These are phyloP conservation scores for Mastomys natalensis DNA, from an alignment of 2,113 vertebrate species.

Conservation along the genomic window DNA sequence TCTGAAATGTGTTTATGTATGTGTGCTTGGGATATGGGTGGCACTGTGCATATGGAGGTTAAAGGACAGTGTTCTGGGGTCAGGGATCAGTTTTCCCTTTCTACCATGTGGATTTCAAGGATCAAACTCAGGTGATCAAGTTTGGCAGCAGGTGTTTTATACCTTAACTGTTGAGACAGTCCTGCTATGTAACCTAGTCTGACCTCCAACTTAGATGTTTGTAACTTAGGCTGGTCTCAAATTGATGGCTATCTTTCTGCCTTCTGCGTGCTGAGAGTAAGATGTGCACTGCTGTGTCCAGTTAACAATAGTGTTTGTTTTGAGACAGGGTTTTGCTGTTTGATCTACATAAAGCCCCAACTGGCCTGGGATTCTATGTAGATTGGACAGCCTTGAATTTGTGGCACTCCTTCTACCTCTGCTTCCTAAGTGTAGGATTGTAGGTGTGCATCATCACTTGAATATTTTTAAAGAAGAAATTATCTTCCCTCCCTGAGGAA, in stretches of 20 bases:
- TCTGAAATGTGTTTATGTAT: not conserved
- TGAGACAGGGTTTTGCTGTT: not conserved
- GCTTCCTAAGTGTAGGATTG: too few species aligned
- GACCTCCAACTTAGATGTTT: not conserved
- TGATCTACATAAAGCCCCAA: too few species aligned
- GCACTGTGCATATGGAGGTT: not conserved
- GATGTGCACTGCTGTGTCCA: not conserved
- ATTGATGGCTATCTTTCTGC: not conserved
- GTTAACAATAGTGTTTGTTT: not conserved
- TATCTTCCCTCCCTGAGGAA: constrained; percentile 31
- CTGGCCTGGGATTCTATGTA: not conserved
- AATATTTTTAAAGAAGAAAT: constrained; percentile 54
- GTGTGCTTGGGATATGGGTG: not conserved
- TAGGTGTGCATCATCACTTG: not conserved
- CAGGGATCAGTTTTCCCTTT: not conserved
- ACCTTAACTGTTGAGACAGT: not conserved
- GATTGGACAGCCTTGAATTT: not conserved
- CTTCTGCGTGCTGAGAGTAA: not conserved
- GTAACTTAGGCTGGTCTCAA: not conserved
- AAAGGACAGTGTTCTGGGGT: not conserved
- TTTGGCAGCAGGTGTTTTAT: not conserved
- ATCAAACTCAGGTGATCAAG: not conserved
- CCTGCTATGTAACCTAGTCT: not conserved
- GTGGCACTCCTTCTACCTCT: not conserved
- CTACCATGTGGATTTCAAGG: not conserved